Evolutionary conservation across 2,797 vertebrate genomes (phyloP), one percentile per base, ranked within the genome.

Genomic region (Pipistrellus kuhlii): DNA sequence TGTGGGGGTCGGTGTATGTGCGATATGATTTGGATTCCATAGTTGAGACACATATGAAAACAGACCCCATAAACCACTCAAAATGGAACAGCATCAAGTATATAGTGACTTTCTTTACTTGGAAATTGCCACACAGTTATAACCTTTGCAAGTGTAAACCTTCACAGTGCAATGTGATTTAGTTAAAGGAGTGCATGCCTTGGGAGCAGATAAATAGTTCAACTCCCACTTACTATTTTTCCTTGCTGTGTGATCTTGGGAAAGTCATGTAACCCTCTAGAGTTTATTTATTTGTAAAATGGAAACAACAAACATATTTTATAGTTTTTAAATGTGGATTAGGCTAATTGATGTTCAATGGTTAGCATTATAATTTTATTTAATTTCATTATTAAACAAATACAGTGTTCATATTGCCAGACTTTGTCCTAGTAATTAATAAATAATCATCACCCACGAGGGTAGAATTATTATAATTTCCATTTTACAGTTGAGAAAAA

Each of bases 281-380:
- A 82, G 51, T 38, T 30, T 41, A 25, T 88, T 86, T 83, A 55
- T 94, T 78, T 46, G 32, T 85, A 68, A 85, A 90, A 77, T 13
- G 6, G 6, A 53, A 86, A 15, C 32, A 81, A 25, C 66, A 59
- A 75, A 21, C 27, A n/a, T 59, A n/a, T 38, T 3, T 82, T n/a
- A 88, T 0, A 13, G 23, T 14, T 69, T 90, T 81, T 38, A 77
- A 78, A 82, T 75, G 57, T 85, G 11, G 30, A 80, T 89, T 89
- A 55, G 9, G 9, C 12, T 83, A 59, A 85, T 86, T 85, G 17
- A 46, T 53, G 10, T 80, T 32, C 57, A 85, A 14, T 55, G n/a
- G 11, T 48, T 66, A 76, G 13, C 62, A 41, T 71, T 87, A 32
- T 90, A 80, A 59, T 75, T 88, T 53, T 73, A 75, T 35, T 80